Evolutionary conservation across 2,113 vertebrate genomes (phyloP), one percentile per base, ranked within the genome.

Genomic region (Indicator maculatus): DNA sequence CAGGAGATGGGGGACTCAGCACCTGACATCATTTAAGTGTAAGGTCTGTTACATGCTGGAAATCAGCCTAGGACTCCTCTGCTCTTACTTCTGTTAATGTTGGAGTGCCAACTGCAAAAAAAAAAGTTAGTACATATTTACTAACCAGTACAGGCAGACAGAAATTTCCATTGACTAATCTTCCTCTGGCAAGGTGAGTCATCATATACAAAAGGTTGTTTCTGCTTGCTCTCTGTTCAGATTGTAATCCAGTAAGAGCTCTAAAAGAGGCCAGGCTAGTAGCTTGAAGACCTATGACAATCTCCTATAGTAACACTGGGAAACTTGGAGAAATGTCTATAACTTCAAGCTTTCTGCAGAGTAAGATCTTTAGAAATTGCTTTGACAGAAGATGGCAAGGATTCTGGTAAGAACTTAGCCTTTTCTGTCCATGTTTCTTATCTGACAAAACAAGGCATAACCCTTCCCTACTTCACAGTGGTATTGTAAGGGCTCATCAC

Each of bases 21-120:
- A 93, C 69, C 82, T 89, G 91, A 88, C 52, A 74, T 77, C 39
- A 60, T 80, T 80, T 65, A 88, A 38, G 17, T 0, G 1, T 71
- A 50, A 71, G 38, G 33, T 93, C 64, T 92, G 72, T 72, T 91
- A 47, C 52, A 78, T 80, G 61, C 89, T 95, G 93, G 91, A 93
- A 95, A 92, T 79, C 86, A 90, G 95, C 75, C 87, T 93, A 56
- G 94, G 79, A 92, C 72, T 94, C 60, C 75, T 83, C 72, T 96
- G 78, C 75, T 95, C 58, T 47, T 70, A 55, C 63, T 89, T 92
- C 78, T 85, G 67, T 70, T 91, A 75, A 41, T 64, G 69, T 16
- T 89, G 60, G 61, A 89, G 28, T 66, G 89, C 91, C 94, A 91
- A 71, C 55, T 88, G 69, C 69, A 88, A 78, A 56, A 80, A 71